phyloP scores from a whole-genome alignment of 2,113 vertebrate genomes.

The Myrmophylax atrothorax region DNA sequence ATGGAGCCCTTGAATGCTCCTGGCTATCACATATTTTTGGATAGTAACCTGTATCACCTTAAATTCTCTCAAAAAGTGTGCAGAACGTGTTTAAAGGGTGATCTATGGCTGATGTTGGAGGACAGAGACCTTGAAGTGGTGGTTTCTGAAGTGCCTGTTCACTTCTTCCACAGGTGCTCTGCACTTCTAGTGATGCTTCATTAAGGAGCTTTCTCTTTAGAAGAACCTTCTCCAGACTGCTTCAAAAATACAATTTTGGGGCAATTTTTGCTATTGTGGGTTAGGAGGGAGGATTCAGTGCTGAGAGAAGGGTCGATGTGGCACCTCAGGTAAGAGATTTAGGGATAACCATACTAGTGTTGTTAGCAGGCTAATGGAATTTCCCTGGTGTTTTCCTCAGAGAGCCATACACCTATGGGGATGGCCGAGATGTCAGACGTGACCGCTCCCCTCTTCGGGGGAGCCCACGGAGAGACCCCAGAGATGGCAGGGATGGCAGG shows the following conservation, averaged over 20 bases:
- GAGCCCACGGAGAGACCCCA: constrained; percentile 79
- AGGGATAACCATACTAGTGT: background rate
- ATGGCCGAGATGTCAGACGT: constrained; percentile 80
- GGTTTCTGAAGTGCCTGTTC: background rate
- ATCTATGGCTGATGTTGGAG: background rate
- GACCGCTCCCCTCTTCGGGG: constrained; percentile 81
- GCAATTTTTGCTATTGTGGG: background rate
- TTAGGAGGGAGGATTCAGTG: constrained; percentile 11
- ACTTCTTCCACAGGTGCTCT: background rate
- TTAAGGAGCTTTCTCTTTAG: background rate
- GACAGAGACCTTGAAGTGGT: background rate
- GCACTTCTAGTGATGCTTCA: background rate
- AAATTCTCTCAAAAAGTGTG: background rate
- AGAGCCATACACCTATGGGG: constrained; percentile 80
- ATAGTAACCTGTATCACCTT: background rate
- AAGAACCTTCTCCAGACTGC: background rate
- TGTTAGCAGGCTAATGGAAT: constrained; percentile 20
- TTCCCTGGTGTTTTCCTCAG: constrained; percentile 71
- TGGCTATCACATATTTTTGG: background rate
- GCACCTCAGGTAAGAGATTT: constrained; percentile 36
- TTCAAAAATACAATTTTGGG: background rate
- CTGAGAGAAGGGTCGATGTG: background rate
- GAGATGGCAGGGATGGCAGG: constrained; percentile 76
- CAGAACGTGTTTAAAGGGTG: background rate
- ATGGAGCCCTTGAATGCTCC: background rate